A percentile compares a stretch with the other conserved stretches of the same genome.
Evolutionary conservation across 2,888 invertebrate genomes (phyloP).

Genomic region (Lasioglossum calceatum): DNA sequence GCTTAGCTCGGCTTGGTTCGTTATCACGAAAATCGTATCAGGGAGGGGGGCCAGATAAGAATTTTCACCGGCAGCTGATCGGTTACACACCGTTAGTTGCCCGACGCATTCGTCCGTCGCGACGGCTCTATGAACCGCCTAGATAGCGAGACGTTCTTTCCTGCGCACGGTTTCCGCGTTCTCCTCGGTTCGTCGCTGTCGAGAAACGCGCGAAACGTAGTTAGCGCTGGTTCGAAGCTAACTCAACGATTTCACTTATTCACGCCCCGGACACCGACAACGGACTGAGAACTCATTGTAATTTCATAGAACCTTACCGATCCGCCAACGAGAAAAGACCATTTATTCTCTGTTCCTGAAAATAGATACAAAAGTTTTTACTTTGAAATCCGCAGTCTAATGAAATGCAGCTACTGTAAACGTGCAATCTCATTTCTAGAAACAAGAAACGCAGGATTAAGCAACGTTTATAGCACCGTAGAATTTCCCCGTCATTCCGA

Average conservation of each 20-base stretch:
- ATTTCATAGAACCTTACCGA: not conserved
- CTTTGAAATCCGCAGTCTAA: too few relatives aligned
- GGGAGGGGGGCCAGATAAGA: slow-evolving; percentile 20
- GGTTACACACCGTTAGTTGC: not conserved
- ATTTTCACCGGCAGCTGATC: slow-evolving; percentile 5
- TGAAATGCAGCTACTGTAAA: too few relatives aligned
- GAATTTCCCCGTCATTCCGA: not conserved
- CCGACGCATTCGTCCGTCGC: not conserved
- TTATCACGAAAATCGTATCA: slow-evolving; percentile 20
- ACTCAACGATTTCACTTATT: slow-evolving; percentile 3
- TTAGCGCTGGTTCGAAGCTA: not conserved
- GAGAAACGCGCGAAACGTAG: slow-evolving; percentile 16
- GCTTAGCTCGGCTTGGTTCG: not conserved
- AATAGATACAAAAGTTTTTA: too few relatives aligned
- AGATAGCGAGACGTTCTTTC: slow-evolving; percentile 13
- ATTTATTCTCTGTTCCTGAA: too few relatives aligned
- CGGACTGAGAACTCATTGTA: not conserved
- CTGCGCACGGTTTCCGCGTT: slow-evolving; percentile 10
- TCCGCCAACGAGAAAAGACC: not conserved
- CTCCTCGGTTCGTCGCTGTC: slow-evolving; percentile 22
- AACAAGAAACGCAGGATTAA: not conserved
- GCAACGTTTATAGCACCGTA: not conserved
- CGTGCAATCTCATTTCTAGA: too few relatives aligned
- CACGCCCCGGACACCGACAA: not conserved
- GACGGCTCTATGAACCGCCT: slow-evolving; percentile 6